Percentiles rank a stretch among this genome's conserved stretches.
Evolutionary conservation across 2,888 invertebrate species (phyloP).

Genomic region (Vandiemenella viatica): DNA sequence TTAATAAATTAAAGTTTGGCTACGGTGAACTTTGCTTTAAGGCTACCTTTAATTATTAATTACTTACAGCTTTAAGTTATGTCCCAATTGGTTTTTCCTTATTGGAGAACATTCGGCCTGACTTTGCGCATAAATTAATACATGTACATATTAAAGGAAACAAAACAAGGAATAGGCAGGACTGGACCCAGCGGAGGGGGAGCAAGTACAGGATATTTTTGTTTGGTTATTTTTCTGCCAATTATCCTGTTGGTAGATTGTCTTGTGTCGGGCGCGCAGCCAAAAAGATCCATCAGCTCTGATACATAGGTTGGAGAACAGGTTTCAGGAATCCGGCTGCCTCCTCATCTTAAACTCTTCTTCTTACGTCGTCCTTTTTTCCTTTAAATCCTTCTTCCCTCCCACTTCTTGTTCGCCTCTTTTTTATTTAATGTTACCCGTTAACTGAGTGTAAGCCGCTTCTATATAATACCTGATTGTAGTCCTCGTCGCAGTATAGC

Average conservation of each 20-base stretch:
- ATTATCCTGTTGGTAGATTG: constrained; percentile 11
- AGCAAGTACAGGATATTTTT: too few relatives aligned
- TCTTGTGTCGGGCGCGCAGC: constrained; percentile 6
- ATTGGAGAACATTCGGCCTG: too few relatives aligned
- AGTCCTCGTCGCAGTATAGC: too few relatives aligned
- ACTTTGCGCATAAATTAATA: too few relatives aligned
- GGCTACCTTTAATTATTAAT: too few relatives aligned
- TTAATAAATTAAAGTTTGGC: too few relatives aligned
- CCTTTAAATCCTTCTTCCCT: not conserved
- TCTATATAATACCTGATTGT: not conserved
- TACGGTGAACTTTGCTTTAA: too few relatives aligned
- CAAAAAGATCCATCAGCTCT: constrained; percentile 9
- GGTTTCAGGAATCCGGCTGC: not conserved
- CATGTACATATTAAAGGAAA: too few relatives aligned
- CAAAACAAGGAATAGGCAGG: too few relatives aligned
- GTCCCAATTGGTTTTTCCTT: too few relatives aligned
- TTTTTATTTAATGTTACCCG: not conserved
- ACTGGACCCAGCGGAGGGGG: too few relatives aligned
- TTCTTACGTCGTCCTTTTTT: not conserved
- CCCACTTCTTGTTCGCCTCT: not conserved
- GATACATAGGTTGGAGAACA: constrained; percentile 3
- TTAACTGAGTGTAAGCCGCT: not conserved
- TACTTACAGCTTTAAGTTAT: too few relatives aligned
- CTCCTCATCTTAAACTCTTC: not conserved
- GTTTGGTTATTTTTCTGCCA: constrained; percentile 11